Base-by-base conservation (phyloP, 2,888 invertebrate genomes). In the Cheilosia vulpina region DNA sequence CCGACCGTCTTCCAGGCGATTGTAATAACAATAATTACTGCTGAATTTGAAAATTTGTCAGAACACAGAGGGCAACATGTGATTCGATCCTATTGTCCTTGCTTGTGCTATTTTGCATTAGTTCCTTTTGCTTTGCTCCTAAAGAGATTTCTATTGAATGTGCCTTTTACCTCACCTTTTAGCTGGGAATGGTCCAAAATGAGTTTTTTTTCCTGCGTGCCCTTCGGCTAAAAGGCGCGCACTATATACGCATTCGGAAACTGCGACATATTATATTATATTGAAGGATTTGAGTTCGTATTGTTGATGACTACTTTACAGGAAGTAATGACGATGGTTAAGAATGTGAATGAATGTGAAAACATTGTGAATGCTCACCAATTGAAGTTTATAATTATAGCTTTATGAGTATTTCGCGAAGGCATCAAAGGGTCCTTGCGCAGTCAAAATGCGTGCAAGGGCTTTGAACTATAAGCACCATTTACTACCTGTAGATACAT, bases 11-110 rank as follows among this genome's bases (percentile, higher is more conserved):
- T 34, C 7, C 58, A 34, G 13, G 41, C 52, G 19, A 55, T 47
- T 47, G 50, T 79, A 79, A 79, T 79, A 79, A 79, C 72, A 79
- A 79, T 79, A 79, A 79, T 79, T 79, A 79, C 52, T 43, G n/a
- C 45, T 57, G 41, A 31, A 66, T 58, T 65, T 58, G 65, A 72
- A 65, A 63, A 57, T 65, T 72, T 57, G 50, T 71, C 57, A 53
- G 72, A 17, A 43, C 41, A 50, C 24, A 24, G 38, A 55, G 66
- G 21, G 41, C 58, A 76, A 58, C 27, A 52, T 66, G 41, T 43
- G 19, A 31, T 27, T 43, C 38, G 62, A 31, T 68, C 11, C 15
- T 21, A 31, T 77, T 62, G 53, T 58, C 15, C 38, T 45, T 19
- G 43, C 4, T 47, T 68, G 62, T 38, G 34, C 62, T 77, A 43